phyloP scores from a whole-genome alignment of 2,113 vertebrate species.

The Nothobranchius furzeri region DNA sequence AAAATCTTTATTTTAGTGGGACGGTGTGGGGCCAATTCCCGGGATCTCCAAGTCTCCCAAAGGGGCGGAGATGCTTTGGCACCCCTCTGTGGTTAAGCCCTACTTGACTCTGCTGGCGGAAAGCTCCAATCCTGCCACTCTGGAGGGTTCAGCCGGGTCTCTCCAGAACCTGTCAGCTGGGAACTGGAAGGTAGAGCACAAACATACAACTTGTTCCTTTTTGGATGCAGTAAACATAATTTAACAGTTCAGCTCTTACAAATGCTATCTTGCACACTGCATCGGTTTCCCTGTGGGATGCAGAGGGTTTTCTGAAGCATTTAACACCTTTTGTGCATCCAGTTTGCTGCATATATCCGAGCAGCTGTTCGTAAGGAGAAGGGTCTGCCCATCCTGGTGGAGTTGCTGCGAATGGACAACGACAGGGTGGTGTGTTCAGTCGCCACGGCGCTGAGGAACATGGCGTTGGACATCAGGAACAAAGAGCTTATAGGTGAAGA shows the following conservation, averaged over 20 bases:
- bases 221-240: too few relatives aligned
- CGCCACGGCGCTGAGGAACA: constrained; percentile 94
- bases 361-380: constrained; percentile 97
- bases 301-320: constrained; percentile 8
- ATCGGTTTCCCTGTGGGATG: constrained; percentile 1
- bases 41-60: constrained; percentile 95
- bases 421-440: constrained; percentile 97
- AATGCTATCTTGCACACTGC: too few relatives aligned
- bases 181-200: constrained; percentile 92
- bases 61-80: constrained; percentile 97
- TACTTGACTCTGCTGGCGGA: constrained; percentile 95
- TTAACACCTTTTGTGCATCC: constrained; percentile 24
- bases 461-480: constrained; percentile 96
- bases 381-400: constrained; percentile 96
- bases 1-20: constrained; percentile 83
- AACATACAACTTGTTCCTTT: not conserved
- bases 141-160: constrained; percentile 95
- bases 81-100: constrained; percentile 94
- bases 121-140: constrained; percentile 96
- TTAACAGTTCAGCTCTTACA: too few relatives aligned
- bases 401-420: constrained; percentile 96
- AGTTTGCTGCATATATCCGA: constrained; percentile 97
- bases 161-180: constrained; percentile 97
- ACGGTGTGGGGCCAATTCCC: constrained; percentile 95
- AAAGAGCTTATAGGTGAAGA: constrained; percentile 95